phyloP scores from a whole-genome alignment of 2,113 vertebrate genomes.

The Drymodes brunneopygia region DNA sequence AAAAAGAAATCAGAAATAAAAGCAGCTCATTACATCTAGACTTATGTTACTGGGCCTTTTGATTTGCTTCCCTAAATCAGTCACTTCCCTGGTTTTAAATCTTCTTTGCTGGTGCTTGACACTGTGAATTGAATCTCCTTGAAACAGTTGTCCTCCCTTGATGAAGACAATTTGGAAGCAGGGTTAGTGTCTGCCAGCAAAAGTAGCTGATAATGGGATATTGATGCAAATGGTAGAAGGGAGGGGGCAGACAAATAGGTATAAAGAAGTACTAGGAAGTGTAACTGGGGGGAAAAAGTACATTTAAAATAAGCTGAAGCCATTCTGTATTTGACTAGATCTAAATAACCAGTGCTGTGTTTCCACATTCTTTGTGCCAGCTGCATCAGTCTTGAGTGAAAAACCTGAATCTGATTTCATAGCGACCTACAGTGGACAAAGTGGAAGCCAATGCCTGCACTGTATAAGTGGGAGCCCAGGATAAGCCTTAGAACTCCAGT shows the following conservation, averaged over 20 bases:
- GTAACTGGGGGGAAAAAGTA: background rate
- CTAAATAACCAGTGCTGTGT: background rate
- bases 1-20: slow-evolving; percentile 15
- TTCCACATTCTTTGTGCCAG: background rate
- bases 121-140: slow-evolving; percentile 42
- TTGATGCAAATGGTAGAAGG: background rate
- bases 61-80: slow-evolving; percentile 20
- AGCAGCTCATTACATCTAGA: background rate
- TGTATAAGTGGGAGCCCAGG: background rate
- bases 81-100: slow-evolving; percentile 4
- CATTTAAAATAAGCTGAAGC: background rate
- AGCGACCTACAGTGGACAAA: background rate
- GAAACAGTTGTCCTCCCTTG: slow-evolving; percentile 21
- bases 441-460: background rate
- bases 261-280: background rate
- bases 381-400: background rate
- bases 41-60: background rate
- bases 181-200: background rate
- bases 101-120: slow-evolving; percentile 2
- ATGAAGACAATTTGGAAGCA: slow-evolving; percentile 40
- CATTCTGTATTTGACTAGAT: background rate
- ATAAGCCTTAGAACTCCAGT: background rate
- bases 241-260: background rate
- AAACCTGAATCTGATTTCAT: background rate
- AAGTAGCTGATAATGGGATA: slow-evolving; percentile 26